phyloP scores from a whole-genome alignment of 37 sponge, comb jelly and placozoan genomes.

The Haliclona indistincta region DNA sequence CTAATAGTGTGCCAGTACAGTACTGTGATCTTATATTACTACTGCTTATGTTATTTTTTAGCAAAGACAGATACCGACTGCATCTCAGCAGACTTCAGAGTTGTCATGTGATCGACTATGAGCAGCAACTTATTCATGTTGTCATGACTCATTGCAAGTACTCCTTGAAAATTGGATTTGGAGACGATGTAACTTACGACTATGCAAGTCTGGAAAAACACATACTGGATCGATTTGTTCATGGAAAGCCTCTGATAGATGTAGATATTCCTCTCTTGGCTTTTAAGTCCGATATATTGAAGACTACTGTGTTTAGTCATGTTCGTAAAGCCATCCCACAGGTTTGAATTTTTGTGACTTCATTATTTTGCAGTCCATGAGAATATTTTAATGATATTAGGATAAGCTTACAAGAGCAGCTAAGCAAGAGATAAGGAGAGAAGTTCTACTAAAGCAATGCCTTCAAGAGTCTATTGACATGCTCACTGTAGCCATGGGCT shows the following conservation, averaged over 20 bases:
- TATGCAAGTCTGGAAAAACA: constrained; percentile 40
- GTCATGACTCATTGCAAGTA: constrained; percentile 42
- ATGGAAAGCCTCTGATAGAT: constrained; percentile 24
- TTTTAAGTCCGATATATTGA: not conserved
- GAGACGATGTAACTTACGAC: constrained; percentile 32
- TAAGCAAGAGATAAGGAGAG: too few relatives aligned
- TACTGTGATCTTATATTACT: not conserved
- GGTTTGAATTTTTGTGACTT: too few relatives aligned
- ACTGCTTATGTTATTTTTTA: not conserved
- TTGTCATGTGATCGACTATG: constrained; percentile 27
- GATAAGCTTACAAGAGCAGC: too few relatives aligned
- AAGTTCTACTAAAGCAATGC: not conserved
- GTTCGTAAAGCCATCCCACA: constrained; percentile 1
- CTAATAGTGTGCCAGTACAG: too few relatives aligned
- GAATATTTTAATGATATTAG: too few relatives aligned
- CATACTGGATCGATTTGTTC: constrained; percentile 34
- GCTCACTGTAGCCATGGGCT: not conserved
- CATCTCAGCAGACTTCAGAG: constrained; percentile 1
- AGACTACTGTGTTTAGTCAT: not conserved
- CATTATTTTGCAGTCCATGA: too few relatives aligned
- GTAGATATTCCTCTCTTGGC: not conserved
- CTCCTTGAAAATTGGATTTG: constrained; percentile 33
- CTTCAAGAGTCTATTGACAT: not conserved
- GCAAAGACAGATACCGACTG: not conserved
- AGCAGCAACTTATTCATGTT: constrained; percentile 21